Conservation (phyloP, 2,888 invertebrate genomes). For the Agrotis ipsilon region DNA sequence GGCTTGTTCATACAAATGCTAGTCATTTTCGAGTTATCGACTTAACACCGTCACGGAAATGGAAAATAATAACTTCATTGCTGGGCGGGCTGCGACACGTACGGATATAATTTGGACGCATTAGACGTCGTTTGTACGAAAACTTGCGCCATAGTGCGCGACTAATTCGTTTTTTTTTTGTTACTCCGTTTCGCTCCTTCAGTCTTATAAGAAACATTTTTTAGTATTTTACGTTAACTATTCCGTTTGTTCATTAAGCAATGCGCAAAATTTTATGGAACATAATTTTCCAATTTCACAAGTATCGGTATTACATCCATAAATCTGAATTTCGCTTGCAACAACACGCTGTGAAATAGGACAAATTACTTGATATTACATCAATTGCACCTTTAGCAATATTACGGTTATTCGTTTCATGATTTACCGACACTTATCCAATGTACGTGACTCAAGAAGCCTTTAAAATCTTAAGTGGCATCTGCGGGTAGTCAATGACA, state of each 20-base stretch:
- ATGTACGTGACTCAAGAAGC: constrained; percentile 60
- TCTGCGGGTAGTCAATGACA: constrained; percentile 79
- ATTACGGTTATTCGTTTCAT: constrained; percentile 32
- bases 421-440: constrained; percentile 40
- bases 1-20: constrained; percentile 83
- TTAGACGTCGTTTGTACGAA: constrained; percentile 85
- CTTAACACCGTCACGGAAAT: constrained; percentile 88
- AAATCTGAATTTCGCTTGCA: constrained; percentile 39
- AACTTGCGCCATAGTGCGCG: constrained; percentile 72
- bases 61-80: constrained; percentile 90
- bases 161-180: constrained; percentile 62
- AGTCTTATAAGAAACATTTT: too few species aligned
- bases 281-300: constrained; percentile 18
- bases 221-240: not conserved
- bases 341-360: constrained; percentile 12
- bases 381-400: constrained; percentile 32
- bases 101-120: constrained; percentile 87
- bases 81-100: constrained; percentile 79
- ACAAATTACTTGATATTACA: constrained; percentile 34
- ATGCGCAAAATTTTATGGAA: not conserved
- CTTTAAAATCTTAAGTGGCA: constrained; percentile 69
- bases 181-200: constrained; percentile 16
- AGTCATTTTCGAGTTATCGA: constrained; percentile 91
- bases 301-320: constrained; percentile 4
- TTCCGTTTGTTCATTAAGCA: not conserved